A percentile compares a stretch with the other conserved stretches of the same genome.
Evolutionary conservation across 2,888 invertebrate species (phyloP).

Genomic region (Apotomis turbidana): DNA sequence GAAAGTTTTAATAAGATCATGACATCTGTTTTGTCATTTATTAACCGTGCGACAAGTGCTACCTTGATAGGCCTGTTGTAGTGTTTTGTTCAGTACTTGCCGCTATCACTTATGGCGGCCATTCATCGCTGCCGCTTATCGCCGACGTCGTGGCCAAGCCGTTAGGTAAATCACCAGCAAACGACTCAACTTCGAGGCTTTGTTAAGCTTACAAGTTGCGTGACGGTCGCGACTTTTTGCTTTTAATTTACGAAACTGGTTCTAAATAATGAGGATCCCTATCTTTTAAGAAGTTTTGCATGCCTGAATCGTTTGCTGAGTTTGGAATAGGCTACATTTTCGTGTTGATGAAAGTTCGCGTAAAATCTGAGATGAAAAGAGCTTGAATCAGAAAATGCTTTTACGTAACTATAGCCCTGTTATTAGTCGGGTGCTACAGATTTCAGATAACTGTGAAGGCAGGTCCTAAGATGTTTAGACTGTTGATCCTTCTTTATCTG

Average conservation of each 20-base stretch:
- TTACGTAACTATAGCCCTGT: constrained; percentile 1
- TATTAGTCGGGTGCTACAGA: background rate
- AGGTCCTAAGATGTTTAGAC: background rate
- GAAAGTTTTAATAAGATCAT: too few species aligned
- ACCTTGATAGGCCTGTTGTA: too few species aligned
- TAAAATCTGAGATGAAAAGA: background rate
- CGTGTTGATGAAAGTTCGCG: constrained; percentile 6
- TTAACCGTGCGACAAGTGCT: too few species aligned
- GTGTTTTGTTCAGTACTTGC: too few species aligned
- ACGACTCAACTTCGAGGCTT: constrained; percentile 40
- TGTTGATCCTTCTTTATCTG: background rate
- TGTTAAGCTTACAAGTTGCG: constrained; percentile 31
- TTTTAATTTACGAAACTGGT: constrained; percentile 38
- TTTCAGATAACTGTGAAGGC: background rate
- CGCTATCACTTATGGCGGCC: too few species aligned
- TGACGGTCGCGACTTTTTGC: constrained; percentile 37
- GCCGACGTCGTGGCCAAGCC: too few species aligned
- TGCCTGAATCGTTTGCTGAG: constrained; percentile 8
- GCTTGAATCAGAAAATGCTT: background rate
- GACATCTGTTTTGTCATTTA: too few species aligned
- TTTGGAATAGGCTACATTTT: constrained; percentile 18
- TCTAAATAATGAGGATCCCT: constrained; percentile 36
- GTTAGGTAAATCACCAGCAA: constrained; percentile 29
- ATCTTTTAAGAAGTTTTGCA: constrained; percentile 27
- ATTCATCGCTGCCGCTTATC: too few species aligned